phyloP scores from a whole-genome alignment of 1,140 invertebrate species.

The Drosophila rufa region DNA sequence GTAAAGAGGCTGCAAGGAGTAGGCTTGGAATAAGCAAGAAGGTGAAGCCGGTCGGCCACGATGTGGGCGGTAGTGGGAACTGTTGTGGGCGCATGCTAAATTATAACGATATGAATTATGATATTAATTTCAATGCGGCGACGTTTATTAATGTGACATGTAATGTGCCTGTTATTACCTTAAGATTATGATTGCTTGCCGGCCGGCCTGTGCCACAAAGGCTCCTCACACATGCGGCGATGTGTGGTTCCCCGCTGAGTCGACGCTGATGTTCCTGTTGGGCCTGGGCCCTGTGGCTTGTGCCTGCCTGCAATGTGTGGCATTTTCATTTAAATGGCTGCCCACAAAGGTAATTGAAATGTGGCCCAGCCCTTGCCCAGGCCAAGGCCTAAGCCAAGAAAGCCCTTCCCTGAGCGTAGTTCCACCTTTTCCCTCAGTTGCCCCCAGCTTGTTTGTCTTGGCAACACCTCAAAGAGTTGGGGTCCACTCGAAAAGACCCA shows the following conservation, averaged over 20 bases:
- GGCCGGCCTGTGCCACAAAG: conserved; percentile 26
- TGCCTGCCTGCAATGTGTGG: conserved; percentile 72
- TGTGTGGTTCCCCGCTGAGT: conserved; percentile 45
- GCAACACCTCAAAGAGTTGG: conserved; percentile 80
- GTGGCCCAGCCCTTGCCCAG: conserved; percentile 33
- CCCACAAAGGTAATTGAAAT: conserved; percentile 81
- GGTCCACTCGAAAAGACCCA: conserved; percentile 48
- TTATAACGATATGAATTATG: conserved; percentile 82
- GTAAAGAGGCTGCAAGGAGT: conserved; percentile 29
- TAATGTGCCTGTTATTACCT: conserved; percentile 83
- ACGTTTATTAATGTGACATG: conserved; percentile 80
- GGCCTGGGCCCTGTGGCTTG: conserved; percentile 49
- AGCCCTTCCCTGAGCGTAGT: conserved; percentile 7
- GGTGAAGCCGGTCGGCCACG: not conserved
- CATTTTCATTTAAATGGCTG: conserved; percentile 82
- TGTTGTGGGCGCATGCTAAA: conserved; percentile 69
- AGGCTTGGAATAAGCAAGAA: not conserved
- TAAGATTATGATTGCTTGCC: conserved; percentile 82
- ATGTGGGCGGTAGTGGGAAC: conserved; percentile 15
- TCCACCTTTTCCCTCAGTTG: not conserved
- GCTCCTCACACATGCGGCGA: conserved; percentile 48
- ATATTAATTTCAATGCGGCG: conserved; percentile 75
- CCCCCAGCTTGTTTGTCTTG: conserved; percentile 73
- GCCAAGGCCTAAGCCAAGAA: conserved; percentile 5
- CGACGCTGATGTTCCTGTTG: conserved; percentile 8